Percentiles rank a stretch among this genome's conserved stretches.
These are phyloP conservation scores for Bovichtus variegatus DNA, from an alignment of 2,797 vertebrate species.

Conservation along the genomic window DNA sequence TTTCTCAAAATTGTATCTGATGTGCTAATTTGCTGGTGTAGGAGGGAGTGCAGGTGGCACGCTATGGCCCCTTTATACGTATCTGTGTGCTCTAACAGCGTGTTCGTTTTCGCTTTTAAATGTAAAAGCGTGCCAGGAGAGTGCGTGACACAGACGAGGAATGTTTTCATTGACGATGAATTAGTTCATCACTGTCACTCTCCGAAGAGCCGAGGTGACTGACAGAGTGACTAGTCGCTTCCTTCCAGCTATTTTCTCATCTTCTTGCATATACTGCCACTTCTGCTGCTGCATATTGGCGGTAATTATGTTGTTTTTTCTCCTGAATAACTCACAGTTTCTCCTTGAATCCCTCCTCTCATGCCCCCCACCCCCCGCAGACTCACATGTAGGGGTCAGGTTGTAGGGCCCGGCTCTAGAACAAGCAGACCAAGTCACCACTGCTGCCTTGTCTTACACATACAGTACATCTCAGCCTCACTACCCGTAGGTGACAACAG, in stretches of 20 bases:
- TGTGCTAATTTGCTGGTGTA: constrained; percentile 14
- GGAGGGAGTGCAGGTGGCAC: constrained; percentile 34
- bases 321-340: constrained; percentile 1
- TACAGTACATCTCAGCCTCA: constrained; percentile 55
- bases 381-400: constrained; percentile 20
- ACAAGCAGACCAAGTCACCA: constrained; percentile 46
- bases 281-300: constrained; percentile 22
- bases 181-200: constrained; percentile 48
- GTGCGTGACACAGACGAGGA: background rate
- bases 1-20: constrained; percentile 30
- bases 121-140: constrained; percentile 16
- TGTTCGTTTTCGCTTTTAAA: constrained; percentile 36
- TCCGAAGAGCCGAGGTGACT: constrained; percentile 34
- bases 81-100: background rate
- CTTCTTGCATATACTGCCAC: constrained; percentile 8
- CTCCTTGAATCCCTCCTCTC: background rate
- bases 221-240: constrained; percentile 39
- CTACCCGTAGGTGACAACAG: constrained; percentile 73
- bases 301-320: constrained; percentile 20
- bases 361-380: too few relatives aligned
- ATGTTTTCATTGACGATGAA: constrained; percentile 41
- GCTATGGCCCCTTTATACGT: constrained; percentile 33
- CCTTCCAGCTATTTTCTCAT: constrained; percentile 34
- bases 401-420: constrained; percentile 9
- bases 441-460: constrained; percentile 36